Base-by-base conservation (phyloP, 2,113 vertebrate species). In the Xenus cinereus region DNA sequence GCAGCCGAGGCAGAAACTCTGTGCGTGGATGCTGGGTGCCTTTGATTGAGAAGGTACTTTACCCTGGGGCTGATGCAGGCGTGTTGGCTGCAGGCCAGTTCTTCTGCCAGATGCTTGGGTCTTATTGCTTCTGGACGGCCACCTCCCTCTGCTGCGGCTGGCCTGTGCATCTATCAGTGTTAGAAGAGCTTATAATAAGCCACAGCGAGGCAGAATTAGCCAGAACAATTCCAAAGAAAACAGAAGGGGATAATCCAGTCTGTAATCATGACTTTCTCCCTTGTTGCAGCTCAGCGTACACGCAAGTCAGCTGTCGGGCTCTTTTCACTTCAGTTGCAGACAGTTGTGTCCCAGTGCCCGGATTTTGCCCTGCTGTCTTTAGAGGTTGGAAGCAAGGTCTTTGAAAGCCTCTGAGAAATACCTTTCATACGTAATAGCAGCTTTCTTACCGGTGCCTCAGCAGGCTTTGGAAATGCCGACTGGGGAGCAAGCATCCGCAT, bases 21-120 rank as follows among this genome's bases (percentile, higher is more conserved):
- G 82, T 53, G 66, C 2, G 3, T 73, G 94, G 51, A 87, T 89
- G 50, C 93, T 90, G 75, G 67, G 62, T 75, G 75, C 91, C 83
- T 97, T 97, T 97, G 96, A 91, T 93, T 93, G 95, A 94, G 96
- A 79, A 62, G 53, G 59, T 71, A 7, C 75, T 90, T 71, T 56
- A 75, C 81, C 73, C 80, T 56, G 91, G 84, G 82, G 85, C 57
- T 85, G 80, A 59, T 85, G 71, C 80, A 89, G 39, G 59, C 77
- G 0, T 30, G 30, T 85, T 97, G 95, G 92, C 95, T 72, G 60
- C 66, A 69, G 59, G 85, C 94, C 94, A 92, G 73, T 81, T 93
- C 80, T 87, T 67, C 64, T 90, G 93, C 73, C 73, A 86, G 91
- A 82, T 91, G 77, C 78, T 87, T 78, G 63, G 18, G 78, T 91